Conservation (phyloP, 2,888 invertebrate genomes). For the Drosophila demipolita region DNA sequence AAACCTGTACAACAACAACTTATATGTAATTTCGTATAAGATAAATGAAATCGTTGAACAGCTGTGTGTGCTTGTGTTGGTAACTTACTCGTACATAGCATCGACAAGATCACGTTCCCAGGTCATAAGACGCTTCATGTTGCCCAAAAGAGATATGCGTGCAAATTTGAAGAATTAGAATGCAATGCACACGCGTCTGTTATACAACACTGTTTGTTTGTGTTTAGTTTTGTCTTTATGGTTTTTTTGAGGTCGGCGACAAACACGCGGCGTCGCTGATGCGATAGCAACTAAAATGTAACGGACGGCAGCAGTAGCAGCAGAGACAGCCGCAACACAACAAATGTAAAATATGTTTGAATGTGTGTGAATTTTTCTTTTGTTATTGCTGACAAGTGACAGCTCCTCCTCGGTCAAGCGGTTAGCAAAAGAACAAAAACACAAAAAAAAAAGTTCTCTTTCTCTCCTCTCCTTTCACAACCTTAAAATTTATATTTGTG, state of each 20-base stretch:
- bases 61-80: slow-evolving; percentile 25
- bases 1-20: slow-evolving; percentile 56
- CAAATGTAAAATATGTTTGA: slow-evolving; percentile 47
- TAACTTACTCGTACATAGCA: slow-evolving; percentile 83
- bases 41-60: slow-evolving; percentile 59
- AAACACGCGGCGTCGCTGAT: slow-evolving; percentile 63
- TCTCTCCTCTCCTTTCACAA: slow-evolving; percentile 57
- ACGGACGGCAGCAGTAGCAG: slow-evolving; percentile 43
- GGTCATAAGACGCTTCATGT: slow-evolving; percentile 82
- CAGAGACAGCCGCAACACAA: slow-evolving; percentile 34
- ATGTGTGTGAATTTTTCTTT: background rate
- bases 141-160: slow-evolving; percentile 60
- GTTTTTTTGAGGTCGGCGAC: slow-evolving; percentile 60
- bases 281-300: slow-evolving; percentile 65
- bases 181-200: slow-evolving; percentile 51
- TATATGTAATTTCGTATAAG: slow-evolving; percentile 31
- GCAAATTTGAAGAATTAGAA: slow-evolving; percentile 43
- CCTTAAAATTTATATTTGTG: slow-evolving; percentile 64
- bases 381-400: slow-evolving; percentile 39
- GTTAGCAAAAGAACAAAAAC: slow-evolving; percentile 30
- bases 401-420: slow-evolving; percentile 61
- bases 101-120: slow-evolving; percentile 83
- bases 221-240: slow-evolving; percentile 31
- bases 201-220: slow-evolving; percentile 39
- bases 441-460: slow-evolving; percentile 27